These are phyloP conservation scores for Acyrthosiphon pisum DNA, from an alignment of 1,140 invertebrate species.

Conservation along the genomic window DNA sequence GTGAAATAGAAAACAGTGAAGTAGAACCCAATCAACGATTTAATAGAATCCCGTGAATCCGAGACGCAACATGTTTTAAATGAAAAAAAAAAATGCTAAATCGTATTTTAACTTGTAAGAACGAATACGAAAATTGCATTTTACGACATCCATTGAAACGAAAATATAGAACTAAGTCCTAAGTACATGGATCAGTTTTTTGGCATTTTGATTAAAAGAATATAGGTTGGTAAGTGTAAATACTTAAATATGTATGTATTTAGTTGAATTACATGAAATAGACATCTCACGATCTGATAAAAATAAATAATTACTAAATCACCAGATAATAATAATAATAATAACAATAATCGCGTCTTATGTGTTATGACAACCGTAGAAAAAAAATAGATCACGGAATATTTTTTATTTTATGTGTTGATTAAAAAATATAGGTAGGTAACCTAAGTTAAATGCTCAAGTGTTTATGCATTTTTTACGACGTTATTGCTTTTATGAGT, in stretches of 20 bases:
- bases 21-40: background rate
- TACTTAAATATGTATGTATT: background rate
- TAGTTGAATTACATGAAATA: too few relatives aligned
- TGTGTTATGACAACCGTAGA: too few relatives aligned
- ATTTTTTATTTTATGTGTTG: too few relatives aligned
- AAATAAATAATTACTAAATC: too few relatives aligned
- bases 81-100: background rate
- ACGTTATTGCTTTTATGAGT: background rate
- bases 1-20: background rate
- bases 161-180: background rate
- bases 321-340: too few relatives aligned
- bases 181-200: too few relatives aligned
- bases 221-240: background rate
- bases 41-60: background rate
- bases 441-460: too few relatives aligned
- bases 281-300: too few relatives aligned
- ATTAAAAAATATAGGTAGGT: too few relatives aligned
- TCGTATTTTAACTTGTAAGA: background rate
- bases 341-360: too few relatives aligned
- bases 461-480: background rate
- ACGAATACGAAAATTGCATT: background rate
- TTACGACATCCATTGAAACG: background rate
- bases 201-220: too few relatives aligned
- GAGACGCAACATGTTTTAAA: background rate
- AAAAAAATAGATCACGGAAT: too few relatives aligned